Percentiles rank a stretch among this genome's conserved stretches.
Conservation (phyloP, 2,797 vertebrate species). For the Distichodus sexfasciatus region DNA sequence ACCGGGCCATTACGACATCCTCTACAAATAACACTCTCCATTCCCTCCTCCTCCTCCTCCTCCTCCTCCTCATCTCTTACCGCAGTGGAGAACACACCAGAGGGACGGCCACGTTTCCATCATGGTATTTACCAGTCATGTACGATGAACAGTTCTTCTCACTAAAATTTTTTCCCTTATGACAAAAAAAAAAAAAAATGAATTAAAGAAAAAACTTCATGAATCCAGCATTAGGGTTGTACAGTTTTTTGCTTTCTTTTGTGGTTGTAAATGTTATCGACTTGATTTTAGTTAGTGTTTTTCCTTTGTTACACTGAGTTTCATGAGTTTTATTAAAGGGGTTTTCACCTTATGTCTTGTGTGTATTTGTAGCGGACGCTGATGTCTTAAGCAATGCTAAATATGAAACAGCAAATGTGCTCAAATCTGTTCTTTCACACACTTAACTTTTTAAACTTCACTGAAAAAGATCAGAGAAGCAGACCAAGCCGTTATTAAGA, state of each 20-base stretch:
- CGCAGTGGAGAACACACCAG: constrained; percentile 46
- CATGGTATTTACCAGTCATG: constrained; percentile 55
- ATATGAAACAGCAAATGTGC: too few species aligned
- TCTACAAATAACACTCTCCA: constrained; percentile 83
- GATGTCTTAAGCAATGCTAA: too few species aligned
- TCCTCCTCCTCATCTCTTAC: constrained; percentile 33
- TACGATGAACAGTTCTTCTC: constrained; percentile 51
- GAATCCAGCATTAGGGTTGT: constrained; percentile 82
- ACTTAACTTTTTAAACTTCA: too few species aligned
- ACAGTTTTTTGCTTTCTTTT: constrained; percentile 79
- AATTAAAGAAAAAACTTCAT: constrained; percentile 51
- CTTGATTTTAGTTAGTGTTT: constrained; percentile 75
- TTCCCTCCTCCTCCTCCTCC: too few species aligned
- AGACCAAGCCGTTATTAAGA: too few species aligned
- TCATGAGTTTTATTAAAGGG: constrained; percentile 91
- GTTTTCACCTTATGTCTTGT: constrained; percentile 71
- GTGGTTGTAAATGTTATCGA: constrained; percentile 91
- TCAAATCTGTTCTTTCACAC: too few species aligned
- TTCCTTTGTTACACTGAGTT: constrained; percentile 81
- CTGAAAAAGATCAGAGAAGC: too few species aligned
- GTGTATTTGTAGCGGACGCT: background rate
- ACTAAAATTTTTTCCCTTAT: constrained; percentile 47
- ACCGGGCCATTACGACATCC: constrained; percentile 95
- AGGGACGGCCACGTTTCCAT: constrained; percentile 61
- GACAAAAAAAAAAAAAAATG: constrained; percentile 59